phyloP scores from a whole-genome alignment of 2,888 invertebrate genomes.

The Psylliodes chrysocephalus region DNA sequence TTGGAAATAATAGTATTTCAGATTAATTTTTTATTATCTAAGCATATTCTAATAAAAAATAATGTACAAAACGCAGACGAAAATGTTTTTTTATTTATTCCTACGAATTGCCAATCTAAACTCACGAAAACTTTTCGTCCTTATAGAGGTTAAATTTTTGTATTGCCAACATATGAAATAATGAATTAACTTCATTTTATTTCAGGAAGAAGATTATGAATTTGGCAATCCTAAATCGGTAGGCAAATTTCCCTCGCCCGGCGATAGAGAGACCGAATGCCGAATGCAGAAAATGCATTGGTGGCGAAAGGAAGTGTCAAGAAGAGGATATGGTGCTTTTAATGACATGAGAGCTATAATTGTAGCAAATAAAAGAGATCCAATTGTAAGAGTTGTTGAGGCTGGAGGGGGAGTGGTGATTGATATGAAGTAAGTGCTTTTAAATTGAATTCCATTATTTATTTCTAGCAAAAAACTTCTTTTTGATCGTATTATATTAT shows the following conservation, averaged over 20 bases:
- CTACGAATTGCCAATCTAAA: too few species aligned
- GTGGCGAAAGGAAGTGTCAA: conserved; percentile 73
- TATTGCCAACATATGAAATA: background rate
- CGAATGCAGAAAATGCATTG: conserved; percentile 71
- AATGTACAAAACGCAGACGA: too few species aligned
- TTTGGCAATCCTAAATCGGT: conserved; percentile 81
- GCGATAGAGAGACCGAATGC: conserved; percentile 60
- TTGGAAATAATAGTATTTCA: too few species aligned
- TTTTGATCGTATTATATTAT: conserved; percentile 26
- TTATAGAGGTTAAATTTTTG: too few species aligned
- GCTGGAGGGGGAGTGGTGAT: conserved; percentile 82
- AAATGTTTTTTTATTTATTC: too few species aligned
- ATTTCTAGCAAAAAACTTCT: too few species aligned
- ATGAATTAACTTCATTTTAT: too few species aligned
- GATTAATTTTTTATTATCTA: too few species aligned
- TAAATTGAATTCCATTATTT: background rate
- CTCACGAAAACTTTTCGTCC: too few species aligned
- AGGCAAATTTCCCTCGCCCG: conserved; percentile 64
- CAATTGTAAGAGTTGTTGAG: conserved; percentile 75
- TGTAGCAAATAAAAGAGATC: conserved; percentile 69
- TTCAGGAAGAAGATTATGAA: conserved; percentile 83
- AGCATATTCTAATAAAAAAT: too few species aligned
- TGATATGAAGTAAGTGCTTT: conserved; percentile 67
- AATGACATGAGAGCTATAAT: conserved; percentile 69
- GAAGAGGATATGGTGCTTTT: conserved; percentile 63